These are phyloP conservation scores for Helicoverpa zea DNA, from an alignment of 1,140 invertebrate genomes.

Conservation along the genomic window DNA sequence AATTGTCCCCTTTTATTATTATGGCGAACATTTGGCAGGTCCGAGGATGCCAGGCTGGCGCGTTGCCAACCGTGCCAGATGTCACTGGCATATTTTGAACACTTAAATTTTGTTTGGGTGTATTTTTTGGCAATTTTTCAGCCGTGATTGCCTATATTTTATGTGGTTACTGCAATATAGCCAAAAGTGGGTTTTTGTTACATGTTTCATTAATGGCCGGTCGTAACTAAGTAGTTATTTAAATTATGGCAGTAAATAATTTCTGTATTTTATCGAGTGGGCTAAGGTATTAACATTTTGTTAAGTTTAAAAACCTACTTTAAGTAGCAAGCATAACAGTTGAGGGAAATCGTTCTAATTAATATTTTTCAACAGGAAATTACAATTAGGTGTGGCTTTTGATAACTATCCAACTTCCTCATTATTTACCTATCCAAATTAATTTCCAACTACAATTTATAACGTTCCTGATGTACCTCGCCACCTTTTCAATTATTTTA, in stretches of 20 bases:
- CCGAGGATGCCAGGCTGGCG: conserved; percentile 1
- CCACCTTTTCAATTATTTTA: too few relatives aligned
- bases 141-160: conserved; percentile 38
- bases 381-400: too few relatives aligned
- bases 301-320: too few relatives aligned
- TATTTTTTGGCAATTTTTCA: conserved; percentile 37
- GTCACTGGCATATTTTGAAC: conserved; percentile 31
- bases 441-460: too few relatives aligned
- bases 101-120: conserved; percentile 34
- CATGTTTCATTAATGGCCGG: background rate
- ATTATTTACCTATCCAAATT: too few relatives aligned
- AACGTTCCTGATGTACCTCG: too few relatives aligned
- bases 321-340: too few relatives aligned
- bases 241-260: background rate
- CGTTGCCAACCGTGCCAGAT: conserved; percentile 34
- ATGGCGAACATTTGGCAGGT: conserved; percentile 36
- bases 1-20: conserved; percentile 37
- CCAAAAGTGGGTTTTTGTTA: conserved; percentile 13
- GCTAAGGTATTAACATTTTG: too few relatives aligned
- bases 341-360: too few relatives aligned
- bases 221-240: background rate
- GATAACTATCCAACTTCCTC: too few relatives aligned
- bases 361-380: too few relatives aligned
- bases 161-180: conserved; percentile 17
- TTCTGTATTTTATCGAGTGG: background rate